Conservation (phyloP, 2,113 vertebrate genomes). For the Cebidichthys violaceus region DNA sequence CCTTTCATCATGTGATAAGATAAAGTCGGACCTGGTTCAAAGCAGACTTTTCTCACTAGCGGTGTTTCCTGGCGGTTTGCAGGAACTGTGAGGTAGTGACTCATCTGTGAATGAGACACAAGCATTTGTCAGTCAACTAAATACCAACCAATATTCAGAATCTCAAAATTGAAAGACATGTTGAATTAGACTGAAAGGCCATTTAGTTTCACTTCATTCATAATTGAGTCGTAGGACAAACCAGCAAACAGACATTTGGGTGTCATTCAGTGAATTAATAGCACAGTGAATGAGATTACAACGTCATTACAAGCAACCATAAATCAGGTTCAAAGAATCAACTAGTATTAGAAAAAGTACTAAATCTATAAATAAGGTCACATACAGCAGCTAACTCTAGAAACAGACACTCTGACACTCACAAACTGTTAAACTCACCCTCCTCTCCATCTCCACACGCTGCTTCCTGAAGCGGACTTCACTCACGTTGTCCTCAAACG, state of each 20-base stretch:
- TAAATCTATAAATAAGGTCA: not conserved
- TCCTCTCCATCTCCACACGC: conserved; percentile 88
- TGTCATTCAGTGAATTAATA: not conserved
- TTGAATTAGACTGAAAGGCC: not conserved
- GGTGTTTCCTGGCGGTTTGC: conserved; percentile 86
- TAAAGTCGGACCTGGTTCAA: conserved; percentile 87
- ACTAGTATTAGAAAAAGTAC: not conserved
- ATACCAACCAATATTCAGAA: not conserved
- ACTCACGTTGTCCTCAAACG: conserved; percentile 91
- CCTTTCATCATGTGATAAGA: not conserved
- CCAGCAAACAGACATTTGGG: not conserved
- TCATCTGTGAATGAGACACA: conserved; percentile 77
- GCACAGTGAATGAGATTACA: not conserved
- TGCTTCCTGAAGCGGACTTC: conserved; percentile 90
- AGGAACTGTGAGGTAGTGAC: conserved; percentile 92
- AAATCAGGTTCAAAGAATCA: not conserved
- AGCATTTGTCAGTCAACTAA: not conserved
- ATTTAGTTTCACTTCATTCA: not conserved
- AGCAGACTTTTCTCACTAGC: conserved; percentile 87
- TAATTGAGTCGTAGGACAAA: not conserved
- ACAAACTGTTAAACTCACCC: conserved; percentile 63
- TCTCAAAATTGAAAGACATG: not conserved
- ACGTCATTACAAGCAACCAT: not conserved
- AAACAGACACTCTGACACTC: not conserved
- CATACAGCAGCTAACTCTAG: not conserved